Evolutionary conservation across 2,888 invertebrate genomes (phyloP), one percentile per base, ranked within the genome.

Genomic region (Pseudanteris insignis): DNA sequence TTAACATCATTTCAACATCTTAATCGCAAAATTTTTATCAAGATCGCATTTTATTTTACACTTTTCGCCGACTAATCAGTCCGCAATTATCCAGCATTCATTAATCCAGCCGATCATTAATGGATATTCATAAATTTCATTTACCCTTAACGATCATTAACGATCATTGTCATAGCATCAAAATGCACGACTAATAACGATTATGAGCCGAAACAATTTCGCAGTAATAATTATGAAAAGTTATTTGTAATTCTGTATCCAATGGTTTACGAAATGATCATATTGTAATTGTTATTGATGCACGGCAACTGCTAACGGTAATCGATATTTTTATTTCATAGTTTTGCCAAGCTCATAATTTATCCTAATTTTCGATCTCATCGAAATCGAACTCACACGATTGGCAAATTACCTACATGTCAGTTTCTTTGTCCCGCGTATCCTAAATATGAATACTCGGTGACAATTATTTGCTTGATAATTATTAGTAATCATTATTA

Each of bases 1-100:
- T 59, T 41, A 62, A 57, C 61, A 51, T 51, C 51, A 50, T 55
- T 55, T 41, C 46, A 48, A 55, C 34, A 37, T 51, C 51, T 57
- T 51, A 41, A 47, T 60, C 44, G 48, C 18, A 44, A 60, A 48
- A 53, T 59, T 43, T 38, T 58, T 51, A 40, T 44, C 33, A 44
- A 28, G 40, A 58, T 46, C 46, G 32, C 36, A 28, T 58, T 58
- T 51, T 58, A 58, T 44, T 50, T 38, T 13, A n/a, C 3, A n/a
- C 24, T 32, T 14, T 12, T 29, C 18, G 14, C 9, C 2, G 10
- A 33, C 13, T 14, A 55, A 46, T 33, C 30, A 8, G 25, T 13
- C 21, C 13, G 26, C 43, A 30, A 36, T 30, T 29, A 32, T 24
- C 30, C 12, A 2, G 10, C 12, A 30, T 12, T 21, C 51, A 51